Base-by-base conservation (phyloP, 2,888 invertebrate species). In the Embidobia sp. region DNA sequence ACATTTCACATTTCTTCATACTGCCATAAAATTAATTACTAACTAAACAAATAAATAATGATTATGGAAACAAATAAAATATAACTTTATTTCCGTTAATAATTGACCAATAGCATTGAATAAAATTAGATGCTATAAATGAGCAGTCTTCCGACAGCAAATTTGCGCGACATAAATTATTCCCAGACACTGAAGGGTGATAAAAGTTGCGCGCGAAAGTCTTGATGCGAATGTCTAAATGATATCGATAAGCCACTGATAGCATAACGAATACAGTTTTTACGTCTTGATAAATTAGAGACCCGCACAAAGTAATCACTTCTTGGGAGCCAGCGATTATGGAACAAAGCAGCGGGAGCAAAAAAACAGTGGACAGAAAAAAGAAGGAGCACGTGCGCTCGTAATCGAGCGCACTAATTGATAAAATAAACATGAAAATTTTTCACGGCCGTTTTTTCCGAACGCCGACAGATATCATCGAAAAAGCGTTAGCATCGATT, bases 401-500 rank as follows among this genome's bases (percentile, higher is more conserved):
- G 33, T 22, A 35, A 48, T 48, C 48, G 48, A 16, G 27, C 35
- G 35, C 10, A 55, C 55, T 67, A 67, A 48, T 57, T 57, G 48
- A 48, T 53, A 31, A 67, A 67, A 67, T 31, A 8, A 57, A 15
- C 49, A 69, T 42, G 59, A 49, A 44, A 44, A 31, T 44, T 48
- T 3, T 35, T 44, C 44, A 22, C 35, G 35, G 42, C 16, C 48
- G 18, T 63, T 37, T 35, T 11, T 61, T 22, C 26, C 10, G 3
- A n/a, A 44, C 7, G 19, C 6, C 8, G 29, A 2, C 18, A 13
- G 44, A 46, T 46, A 46, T 37, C 42, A 35, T 64, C 63, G 57
- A 49, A 55, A 63, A 59, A 57, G 55, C 16, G 55, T 51, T 55
- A 33, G 72, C 64, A 55, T 79, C 75, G 40, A 37, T 75, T 48